Base-by-base conservation (phyloP, 1,140 invertebrate species). In the Chrysoperla carnea region DNA sequence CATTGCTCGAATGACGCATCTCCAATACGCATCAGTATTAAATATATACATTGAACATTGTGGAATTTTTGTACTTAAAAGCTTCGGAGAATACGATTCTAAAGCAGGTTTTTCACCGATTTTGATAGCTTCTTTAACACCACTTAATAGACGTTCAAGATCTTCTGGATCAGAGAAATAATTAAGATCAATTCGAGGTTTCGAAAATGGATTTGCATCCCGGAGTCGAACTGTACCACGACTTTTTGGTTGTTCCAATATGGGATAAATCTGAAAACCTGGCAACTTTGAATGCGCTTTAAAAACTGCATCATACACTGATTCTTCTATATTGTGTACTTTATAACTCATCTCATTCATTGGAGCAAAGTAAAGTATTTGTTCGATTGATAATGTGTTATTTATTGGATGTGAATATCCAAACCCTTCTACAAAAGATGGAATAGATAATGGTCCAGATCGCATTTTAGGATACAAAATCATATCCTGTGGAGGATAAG, bases 261-360 rank as follows among this genome's bases (percentile, higher is more conserved):
- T 84, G 0, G 84, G 83, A 29, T 84, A 72, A 1, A 86, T 73
- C 48, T 79, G 81, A 78, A 83, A 86, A 0, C 74, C 71, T 49
- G 88, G 83, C 47, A 72, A 71, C 52, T 81, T 76, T 42, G 72
- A 76, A 6, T 85, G 76, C 0, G 76, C 72, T 39, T 72, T 68
- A 40, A 76, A 82, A 0, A 82, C 78, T 0, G 67, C 55, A 17
- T 78, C 64, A 48, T 83, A 83, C 50, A 81, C 17, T 23, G 17
- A 23, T 23, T 2, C 2, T 3, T 23, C 17, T 23, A 23, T 23
- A 23, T 23, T 23, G 17, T n/a, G 5, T 23, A 23, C 5, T 23
- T 3, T 23, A 23, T 3, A 23, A 3, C 2, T 9, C 8, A n/a
- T 14, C 14, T 23, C 2, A 23, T 12, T 9, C n/a, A 38, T 8